Percentiles rank a stretch among this genome's conserved stretches.
Evolutionary conservation across 1,140 invertebrate species (phyloP).

Genomic region (Mamestra configurata): DNA sequence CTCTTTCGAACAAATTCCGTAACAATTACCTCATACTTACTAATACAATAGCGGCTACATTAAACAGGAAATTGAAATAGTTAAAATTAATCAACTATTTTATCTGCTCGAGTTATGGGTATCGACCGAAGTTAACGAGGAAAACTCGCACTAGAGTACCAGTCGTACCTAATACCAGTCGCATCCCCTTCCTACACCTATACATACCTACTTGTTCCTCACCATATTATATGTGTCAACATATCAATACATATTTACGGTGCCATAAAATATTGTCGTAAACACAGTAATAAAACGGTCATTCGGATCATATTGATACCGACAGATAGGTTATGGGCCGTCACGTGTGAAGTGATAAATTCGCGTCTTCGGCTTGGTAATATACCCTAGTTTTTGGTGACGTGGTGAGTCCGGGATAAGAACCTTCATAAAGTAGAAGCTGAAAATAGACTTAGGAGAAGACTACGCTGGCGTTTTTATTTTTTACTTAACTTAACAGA

Average conservation of each 20-base stretch:
- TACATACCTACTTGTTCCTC: background rate
- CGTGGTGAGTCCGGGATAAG: background rate
- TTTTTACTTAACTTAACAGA: too few relatives aligned
- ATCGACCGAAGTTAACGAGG: too few relatives aligned
- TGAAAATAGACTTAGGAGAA: too few relatives aligned
- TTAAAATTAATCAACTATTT: too few relatives aligned
- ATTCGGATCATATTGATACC: constrained; percentile 31
- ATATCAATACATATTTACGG: constrained; percentile 40
- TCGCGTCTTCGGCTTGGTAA: constrained; percentile 6
- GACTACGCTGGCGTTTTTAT: background rate
- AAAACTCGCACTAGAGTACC: too few relatives aligned
- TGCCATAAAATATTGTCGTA: constrained; percentile 40
- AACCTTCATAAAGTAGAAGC: background rate
- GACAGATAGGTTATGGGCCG: constrained; percentile 9
- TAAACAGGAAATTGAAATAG: too few relatives aligned
- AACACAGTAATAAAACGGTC: constrained; percentile 39
- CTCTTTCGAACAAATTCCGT: too few relatives aligned
- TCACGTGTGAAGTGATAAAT: constrained; percentile 42
- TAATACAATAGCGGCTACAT: too few relatives aligned
- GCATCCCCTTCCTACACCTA: background rate
- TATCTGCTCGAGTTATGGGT: too few relatives aligned
- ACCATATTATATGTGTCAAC: constrained; percentile 3
- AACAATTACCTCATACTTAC: too few relatives aligned
- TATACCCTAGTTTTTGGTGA: constrained; percentile 4
- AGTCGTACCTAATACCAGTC: too few relatives aligned